Conservation (phyloP, 2,113 vertebrate species). For the Podiceps cristatus region DNA sequence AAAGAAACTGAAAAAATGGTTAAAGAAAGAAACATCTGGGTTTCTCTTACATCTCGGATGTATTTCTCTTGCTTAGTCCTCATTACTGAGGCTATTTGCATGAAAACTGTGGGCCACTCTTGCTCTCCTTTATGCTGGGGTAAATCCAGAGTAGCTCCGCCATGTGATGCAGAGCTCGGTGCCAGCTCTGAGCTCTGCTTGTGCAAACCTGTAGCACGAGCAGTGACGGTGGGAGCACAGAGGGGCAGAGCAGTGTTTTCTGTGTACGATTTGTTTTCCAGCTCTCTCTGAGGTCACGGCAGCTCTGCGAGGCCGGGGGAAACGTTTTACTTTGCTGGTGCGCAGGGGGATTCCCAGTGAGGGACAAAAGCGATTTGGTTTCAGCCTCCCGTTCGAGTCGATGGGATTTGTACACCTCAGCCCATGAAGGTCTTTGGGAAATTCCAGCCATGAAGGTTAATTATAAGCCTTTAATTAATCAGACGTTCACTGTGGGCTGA, state of each 20-base stretch:
- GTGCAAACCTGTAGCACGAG: not conserved
- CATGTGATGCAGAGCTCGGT: not conserved
- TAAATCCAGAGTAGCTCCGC: not conserved
- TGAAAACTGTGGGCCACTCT: not conserved
- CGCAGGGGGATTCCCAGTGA: not conserved
- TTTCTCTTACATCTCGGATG: not conserved
- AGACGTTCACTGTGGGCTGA: constrained; percentile 22
- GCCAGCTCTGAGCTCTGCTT: fast-evolving
- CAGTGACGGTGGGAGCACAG: not conserved
- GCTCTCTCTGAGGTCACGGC: not conserved
- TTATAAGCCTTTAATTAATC: constrained; percentile 64
- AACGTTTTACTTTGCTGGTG: not conserved
- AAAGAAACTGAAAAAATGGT: not conserved
- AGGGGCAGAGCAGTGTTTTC: not conserved
- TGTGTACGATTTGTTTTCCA: constrained; percentile 16
- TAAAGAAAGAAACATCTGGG: not conserved
- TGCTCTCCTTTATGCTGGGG: not conserved
- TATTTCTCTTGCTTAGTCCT: not conserved
- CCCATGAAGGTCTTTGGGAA: constrained; percentile 60
- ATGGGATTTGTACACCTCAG: constrained; percentile 37
- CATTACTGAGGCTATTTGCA: not conserved
- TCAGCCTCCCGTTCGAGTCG: not conserved
- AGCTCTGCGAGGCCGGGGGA: not conserved
- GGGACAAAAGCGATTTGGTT: not conserved
- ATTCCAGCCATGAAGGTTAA: constrained; percentile 69